Percentiles rank a stretch among this genome's conserved stretches.
Evolutionary conservation across 2,113 vertebrate species (phyloP).

Genomic region (Antennarius striatus): DNA sequence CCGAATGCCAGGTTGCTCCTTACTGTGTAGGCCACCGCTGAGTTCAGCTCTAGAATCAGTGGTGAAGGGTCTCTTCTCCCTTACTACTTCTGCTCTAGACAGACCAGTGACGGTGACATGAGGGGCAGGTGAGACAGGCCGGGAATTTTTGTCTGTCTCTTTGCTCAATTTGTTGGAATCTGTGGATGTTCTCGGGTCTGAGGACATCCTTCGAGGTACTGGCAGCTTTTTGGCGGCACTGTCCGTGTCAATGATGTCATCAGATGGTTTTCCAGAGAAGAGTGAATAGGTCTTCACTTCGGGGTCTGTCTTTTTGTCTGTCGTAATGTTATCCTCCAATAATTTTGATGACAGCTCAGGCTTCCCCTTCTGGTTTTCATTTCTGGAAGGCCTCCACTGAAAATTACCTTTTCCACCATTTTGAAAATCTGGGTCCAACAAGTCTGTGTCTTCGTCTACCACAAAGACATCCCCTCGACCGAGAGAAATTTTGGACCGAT

Average conservation of each 20-base stretch:
- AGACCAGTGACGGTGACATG: background rate
- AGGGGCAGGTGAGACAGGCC: slow-evolving; percentile 23
- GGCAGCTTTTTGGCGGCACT: slow-evolving; percentile 54
- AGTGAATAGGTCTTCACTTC: background rate
- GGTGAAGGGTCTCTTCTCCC: slow-evolving; percentile 1
- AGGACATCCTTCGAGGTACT: background rate
- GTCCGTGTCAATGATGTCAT: slow-evolving; percentile 55
- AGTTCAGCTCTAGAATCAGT: background rate
- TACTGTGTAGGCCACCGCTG: slow-evolving; percentile 1
- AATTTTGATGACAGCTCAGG: slow-evolving; percentile 66
- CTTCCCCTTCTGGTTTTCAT: slow-evolving; percentile 70
- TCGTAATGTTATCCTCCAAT: slow-evolving; percentile 82
- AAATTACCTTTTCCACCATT: slow-evolving; percentile 50
- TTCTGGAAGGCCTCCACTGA: slow-evolving; percentile 47
- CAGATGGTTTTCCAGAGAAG: slow-evolving; percentile 62
- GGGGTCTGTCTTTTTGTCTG: slow-evolving; percentile 59
- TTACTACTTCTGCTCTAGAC: background rate
- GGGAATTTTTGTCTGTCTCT: slow-evolving; percentile 9
- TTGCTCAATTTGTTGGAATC: slow-evolving; percentile 46
- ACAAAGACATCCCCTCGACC: slow-evolving; percentile 72
- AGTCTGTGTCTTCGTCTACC: slow-evolving; percentile 80
- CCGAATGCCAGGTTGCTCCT: slow-evolving; percentile 19
- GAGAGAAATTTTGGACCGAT: slow-evolving; percentile 47
- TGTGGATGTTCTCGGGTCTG: slow-evolving; percentile 24
- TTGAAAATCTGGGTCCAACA: slow-evolving; percentile 66